Conservation (phyloP, 2,888 invertebrate species). For the Tetranychus piercei region DNA sequence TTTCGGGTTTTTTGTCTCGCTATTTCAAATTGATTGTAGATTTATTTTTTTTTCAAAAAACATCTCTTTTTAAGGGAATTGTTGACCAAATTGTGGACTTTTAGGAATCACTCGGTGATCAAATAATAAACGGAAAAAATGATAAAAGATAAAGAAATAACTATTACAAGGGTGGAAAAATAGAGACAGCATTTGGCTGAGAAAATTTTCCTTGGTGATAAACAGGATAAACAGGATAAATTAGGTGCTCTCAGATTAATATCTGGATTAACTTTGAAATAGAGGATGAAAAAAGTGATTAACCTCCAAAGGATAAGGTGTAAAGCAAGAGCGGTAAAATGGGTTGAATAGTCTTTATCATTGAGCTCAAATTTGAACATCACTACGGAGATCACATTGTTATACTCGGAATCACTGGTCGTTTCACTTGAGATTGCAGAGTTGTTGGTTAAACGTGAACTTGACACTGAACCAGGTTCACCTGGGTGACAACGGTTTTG, state of each 20-base stretch:
- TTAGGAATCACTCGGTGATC: background rate
- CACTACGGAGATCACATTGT: slow-evolving; percentile 5
- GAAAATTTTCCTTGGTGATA: background rate
- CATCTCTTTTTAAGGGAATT: too few relatives aligned
- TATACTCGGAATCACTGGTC: background rate
- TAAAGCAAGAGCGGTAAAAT: background rate
- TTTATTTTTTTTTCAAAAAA: too few relatives aligned
- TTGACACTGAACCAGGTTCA: background rate
- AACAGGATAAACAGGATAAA: slow-evolving; percentile 1
- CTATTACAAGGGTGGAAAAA: slow-evolving; percentile 5
- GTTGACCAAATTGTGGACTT: too few relatives aligned
- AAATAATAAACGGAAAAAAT: slow-evolving; percentile 9
- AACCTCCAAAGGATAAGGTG: slow-evolving; percentile 14
- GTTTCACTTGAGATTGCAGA: background rate
- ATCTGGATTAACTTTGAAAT: slow-evolving; percentile 10
- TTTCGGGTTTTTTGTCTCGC: too few relatives aligned
- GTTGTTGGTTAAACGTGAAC: background rate
- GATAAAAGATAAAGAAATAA: slow-evolving; percentile 4
- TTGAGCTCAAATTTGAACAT: slow-evolving; percentile 10
- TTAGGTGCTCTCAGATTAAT: background rate
- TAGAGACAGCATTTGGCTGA: slow-evolving; percentile 12
- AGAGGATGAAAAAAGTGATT: slow-evolving; percentile 11
- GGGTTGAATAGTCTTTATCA: slow-evolving; percentile 11
- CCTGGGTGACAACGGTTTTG: slow-evolving; percentile 39
- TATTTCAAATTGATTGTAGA: too few relatives aligned